A percentile compares a stretch with the other conserved stretches of the same genome.
These are phyloP conservation scores for Athalia circularis DNA, from an alignment of 2,888 invertebrate genomes.

Conservation along the genomic window DNA sequence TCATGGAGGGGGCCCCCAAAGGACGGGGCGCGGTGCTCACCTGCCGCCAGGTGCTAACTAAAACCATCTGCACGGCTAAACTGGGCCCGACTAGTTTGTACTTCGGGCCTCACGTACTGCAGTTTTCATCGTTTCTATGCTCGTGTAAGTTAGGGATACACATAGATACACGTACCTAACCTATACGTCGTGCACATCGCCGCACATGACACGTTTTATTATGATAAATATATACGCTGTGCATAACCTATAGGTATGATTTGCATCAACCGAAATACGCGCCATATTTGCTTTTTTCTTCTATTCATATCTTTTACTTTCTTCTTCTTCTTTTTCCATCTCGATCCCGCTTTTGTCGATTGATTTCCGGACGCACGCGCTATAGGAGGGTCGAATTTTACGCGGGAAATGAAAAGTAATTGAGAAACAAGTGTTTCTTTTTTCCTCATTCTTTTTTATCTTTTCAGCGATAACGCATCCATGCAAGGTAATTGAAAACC, in stretches of 20 bases:
- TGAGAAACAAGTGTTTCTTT: background rate
- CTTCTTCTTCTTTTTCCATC: too few relatives aligned
- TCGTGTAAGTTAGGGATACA: too few relatives aligned
- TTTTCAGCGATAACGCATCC: background rate
- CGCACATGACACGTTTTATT: too few relatives aligned
- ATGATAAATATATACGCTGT: too few relatives aligned
- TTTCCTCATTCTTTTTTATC: background rate
- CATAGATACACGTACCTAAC: too few relatives aligned
- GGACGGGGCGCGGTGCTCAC: constrained; percentile 55
- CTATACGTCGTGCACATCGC: too few relatives aligned
- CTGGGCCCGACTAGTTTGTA: background rate
- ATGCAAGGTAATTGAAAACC: background rate
- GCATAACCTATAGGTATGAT: too few relatives aligned
- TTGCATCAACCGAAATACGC: too few relatives aligned
- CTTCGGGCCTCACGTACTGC: background rate
- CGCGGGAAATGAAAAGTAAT: background rate
- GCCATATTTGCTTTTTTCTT: too few relatives aligned
- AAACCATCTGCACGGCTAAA: constrained; percentile 63
- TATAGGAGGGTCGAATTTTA: background rate
- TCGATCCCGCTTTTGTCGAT: too few relatives aligned
- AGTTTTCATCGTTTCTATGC: background rate
- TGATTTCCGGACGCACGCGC: too few relatives aligned
- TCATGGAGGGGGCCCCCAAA: constrained; percentile 57
- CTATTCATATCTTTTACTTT: too few relatives aligned
- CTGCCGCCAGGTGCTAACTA: constrained; percentile 68